Evolutionary conservation across 2,797 vertebrate genomes (phyloP).

Genomic region (Heteromormyrus szaboi): DNA sequence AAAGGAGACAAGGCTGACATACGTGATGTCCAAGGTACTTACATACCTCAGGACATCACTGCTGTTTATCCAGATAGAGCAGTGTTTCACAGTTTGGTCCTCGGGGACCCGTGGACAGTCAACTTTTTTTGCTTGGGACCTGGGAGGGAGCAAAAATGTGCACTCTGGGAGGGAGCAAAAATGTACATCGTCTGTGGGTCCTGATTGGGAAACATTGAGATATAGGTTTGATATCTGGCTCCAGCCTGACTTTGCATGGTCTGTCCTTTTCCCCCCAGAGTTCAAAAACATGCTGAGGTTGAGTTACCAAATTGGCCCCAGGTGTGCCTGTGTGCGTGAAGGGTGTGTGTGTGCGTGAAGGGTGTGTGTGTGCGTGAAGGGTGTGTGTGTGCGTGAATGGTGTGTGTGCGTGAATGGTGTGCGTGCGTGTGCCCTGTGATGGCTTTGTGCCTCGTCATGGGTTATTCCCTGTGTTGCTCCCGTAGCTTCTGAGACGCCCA

Average conservation of each 20-base stretch:
- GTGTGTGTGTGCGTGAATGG: background rate
- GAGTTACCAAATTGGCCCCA: background rate
- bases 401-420: background rate
- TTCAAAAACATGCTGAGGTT: background rate
- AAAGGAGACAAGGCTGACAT: slow-evolving; percentile 30
- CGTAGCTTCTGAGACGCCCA: background rate
- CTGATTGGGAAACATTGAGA: background rate
- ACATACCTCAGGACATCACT: background rate
- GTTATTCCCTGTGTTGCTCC: background rate
- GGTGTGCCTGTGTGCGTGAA: background rate
- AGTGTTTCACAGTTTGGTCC: background rate
- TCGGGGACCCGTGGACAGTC: background rate
- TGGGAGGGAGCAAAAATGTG: background rate
- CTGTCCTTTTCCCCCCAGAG: background rate
- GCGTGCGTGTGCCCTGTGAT: background rate
- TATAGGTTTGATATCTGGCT: background rate
- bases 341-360: background rate
- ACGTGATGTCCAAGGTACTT: slow-evolving; percentile 25
- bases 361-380: background rate
- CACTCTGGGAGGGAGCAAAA: background rate
- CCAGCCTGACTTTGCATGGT: background rate
- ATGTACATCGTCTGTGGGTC: background rate
- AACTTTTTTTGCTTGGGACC: background rate
- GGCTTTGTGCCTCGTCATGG: background rate
- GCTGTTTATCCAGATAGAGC: background rate